Conservation (phyloP, 1,140 invertebrate species). For the Hestina assimilis region DNA sequence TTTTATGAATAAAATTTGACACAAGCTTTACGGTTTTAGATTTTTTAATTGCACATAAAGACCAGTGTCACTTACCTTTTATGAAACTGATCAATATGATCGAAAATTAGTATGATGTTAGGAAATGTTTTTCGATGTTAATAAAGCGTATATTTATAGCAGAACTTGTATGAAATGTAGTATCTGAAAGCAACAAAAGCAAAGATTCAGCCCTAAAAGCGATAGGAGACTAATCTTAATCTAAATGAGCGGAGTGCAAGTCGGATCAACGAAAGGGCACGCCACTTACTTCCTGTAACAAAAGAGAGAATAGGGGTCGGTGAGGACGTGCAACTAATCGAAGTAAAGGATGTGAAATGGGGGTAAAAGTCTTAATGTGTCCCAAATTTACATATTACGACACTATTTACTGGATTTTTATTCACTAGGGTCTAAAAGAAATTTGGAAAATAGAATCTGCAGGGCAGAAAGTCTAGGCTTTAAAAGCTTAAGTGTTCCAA, state of each 20-base stretch:
- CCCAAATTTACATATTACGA: slow-evolving; percentile 28
- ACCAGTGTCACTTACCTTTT: slow-evolving; percentile 23
- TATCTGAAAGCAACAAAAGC: slow-evolving; percentile 65
- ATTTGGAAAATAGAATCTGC: slow-evolving; percentile 39
- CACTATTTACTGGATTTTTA: slow-evolving; percentile 28
- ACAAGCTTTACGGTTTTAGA: slow-evolving; percentile 16
- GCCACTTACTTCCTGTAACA: slow-evolving; percentile 82
- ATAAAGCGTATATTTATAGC: slow-evolving; percentile 31
- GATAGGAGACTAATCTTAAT: slow-evolving; percentile 65
- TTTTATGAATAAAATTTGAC: background rate
- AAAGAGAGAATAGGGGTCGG: slow-evolving; percentile 73
- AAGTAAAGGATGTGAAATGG: slow-evolving; percentile 31
- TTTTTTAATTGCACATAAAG: background rate
- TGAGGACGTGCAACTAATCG: slow-evolving; percentile 66
- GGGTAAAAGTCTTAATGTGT: slow-evolving; percentile 12
- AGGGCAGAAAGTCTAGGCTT: slow-evolving; percentile 61
- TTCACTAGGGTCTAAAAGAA: slow-evolving; percentile 34
- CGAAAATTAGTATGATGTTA: slow-evolving; percentile 17
- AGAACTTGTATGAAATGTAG: slow-evolving; percentile 39
- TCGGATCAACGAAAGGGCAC: slow-evolving; percentile 71
- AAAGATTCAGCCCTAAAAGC: slow-evolving; percentile 58
- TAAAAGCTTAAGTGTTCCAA: slow-evolving; percentile 61
- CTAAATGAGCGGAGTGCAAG: slow-evolving; percentile 67
- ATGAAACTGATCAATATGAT: slow-evolving; percentile 8
- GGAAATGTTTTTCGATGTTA: slow-evolving; percentile 20